phyloP scores from a whole-genome alignment of 1,140 invertebrate species.

The Macrosteles quadrilineatus region DNA sequence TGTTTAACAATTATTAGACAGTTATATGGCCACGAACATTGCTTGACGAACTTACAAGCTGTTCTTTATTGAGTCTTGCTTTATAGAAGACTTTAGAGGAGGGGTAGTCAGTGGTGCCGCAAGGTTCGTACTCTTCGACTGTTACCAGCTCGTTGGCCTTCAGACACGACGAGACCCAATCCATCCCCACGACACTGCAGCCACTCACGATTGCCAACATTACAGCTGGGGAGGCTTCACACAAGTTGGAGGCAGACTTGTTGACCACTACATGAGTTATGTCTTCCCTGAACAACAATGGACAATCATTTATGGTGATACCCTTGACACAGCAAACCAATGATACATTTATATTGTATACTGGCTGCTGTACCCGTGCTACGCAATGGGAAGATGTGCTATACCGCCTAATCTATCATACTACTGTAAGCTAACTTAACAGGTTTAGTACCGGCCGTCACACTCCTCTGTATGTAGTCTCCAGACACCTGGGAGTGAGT shows the following conservation, averaged over 20 bases:
- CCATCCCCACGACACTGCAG: constrained; percentile 4
- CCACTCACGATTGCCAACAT: not conserved
- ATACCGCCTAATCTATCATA: no score
- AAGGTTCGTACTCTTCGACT: not conserved
- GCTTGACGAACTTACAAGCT: not conserved
- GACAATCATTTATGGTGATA: no score
- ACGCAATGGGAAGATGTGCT: no score
- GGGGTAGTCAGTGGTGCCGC: not conserved
- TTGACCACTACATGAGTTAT: not conserved
- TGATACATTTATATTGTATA: no score
- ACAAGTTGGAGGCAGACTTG: not conserved
- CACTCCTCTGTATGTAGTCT: no score
- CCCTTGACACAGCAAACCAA: no score
- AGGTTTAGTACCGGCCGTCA: no score
- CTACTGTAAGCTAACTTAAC: no score
- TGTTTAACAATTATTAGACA: no score
- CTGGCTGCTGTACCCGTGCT: no score
- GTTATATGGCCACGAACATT: no score
- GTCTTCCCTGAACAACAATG: not conserved
- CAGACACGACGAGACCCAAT: not conserved
- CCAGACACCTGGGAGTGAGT: no score
- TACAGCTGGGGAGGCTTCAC: not conserved
- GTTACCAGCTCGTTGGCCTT: not conserved
- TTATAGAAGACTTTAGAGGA: not conserved
- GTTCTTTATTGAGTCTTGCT: not conserved